These are phyloP conservation scores for Hydropsyche betteni DNA, from an alignment of 2,888 invertebrate genomes.

Conservation along the genomic window DNA sequence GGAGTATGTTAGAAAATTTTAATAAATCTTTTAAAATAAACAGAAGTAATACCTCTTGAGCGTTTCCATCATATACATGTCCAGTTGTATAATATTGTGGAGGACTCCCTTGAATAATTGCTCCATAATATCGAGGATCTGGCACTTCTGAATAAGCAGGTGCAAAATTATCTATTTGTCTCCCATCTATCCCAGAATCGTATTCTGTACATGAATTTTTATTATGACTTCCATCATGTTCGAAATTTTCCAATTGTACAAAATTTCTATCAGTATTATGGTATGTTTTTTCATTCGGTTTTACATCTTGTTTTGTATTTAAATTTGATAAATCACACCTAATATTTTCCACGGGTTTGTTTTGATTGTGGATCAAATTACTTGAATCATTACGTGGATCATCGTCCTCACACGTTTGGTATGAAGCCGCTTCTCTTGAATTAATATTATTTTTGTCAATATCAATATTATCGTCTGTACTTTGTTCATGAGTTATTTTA, in stretches of 20 bases:
- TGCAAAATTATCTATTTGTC: conserved; percentile 20
- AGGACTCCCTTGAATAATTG: conserved; percentile 3
- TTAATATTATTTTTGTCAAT: no score
- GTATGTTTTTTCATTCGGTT: background rate
- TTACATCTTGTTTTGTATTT: background rate
- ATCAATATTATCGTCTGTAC: no score
- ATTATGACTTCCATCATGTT: background rate
- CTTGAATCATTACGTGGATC: no score
- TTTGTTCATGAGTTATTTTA: no score
- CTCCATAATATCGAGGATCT: conserved; percentile 27
- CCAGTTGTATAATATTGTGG: conserved; percentile 34
- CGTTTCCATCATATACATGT: conserved; percentile 37
- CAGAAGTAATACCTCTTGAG: conserved; percentile 34
- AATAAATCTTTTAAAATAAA: background rate
- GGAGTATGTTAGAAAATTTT: background rate
- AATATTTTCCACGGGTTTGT: no score
- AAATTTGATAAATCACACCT: no score
- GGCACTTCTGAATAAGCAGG: conserved; percentile 31
- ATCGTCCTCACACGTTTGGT: background rate
- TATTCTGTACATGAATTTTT: background rate
- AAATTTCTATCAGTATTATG: background rate
- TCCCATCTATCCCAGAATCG: conserved; percentile 10
- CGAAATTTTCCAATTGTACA: background rate
- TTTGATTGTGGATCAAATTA: no score
- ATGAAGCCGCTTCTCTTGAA: no score